Percentiles rank a stretch among this genome's conserved stretches.
Evolutionary conservation across 2,888 invertebrate genomes (phyloP).

Genomic region (Scaptomyza polygonia): DNA sequence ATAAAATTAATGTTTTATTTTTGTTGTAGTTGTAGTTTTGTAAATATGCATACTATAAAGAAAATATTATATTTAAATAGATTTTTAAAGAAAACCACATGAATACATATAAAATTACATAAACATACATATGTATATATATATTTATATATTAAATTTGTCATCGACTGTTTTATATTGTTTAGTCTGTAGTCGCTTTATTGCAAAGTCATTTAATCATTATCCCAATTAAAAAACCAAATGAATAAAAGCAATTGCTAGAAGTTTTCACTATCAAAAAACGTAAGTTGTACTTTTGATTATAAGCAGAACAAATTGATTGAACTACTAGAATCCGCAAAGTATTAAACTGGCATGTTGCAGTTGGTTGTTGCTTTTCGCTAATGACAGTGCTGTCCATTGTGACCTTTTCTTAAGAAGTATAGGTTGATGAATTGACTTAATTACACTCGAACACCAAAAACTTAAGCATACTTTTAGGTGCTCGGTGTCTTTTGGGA

Average conservation of each 20-base stretch:
- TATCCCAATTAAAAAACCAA: slow-evolving; percentile 14
- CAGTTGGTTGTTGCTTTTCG: no score
- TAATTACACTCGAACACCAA: neutral
- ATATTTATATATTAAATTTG: slow-evolving; percentile 31
- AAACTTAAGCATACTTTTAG: neutral
- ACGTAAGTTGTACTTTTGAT: no score
- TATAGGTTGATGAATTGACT: neutral
- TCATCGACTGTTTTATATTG: slow-evolving; percentile 65
- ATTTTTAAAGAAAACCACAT: no score
- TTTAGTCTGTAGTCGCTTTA: slow-evolving; percentile 32
- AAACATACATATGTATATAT: slow-evolving; percentile 18
- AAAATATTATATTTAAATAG: no score
- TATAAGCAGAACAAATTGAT: no score
- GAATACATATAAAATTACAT: no score
- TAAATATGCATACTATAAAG: slow-evolving; percentile 16
- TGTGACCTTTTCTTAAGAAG: neutral
- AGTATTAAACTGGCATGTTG: no score
- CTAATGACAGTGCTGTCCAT: neutral
- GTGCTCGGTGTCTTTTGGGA: neutral
- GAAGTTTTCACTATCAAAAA: neutral
- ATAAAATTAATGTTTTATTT: slow-evolving; percentile 39
- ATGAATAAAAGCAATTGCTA: neutral
- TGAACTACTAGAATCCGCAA: no score
- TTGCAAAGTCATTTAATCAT: slow-evolving; percentile 62
- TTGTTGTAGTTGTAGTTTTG: slow-evolving; percentile 31